These are phyloP conservation scores for Meloidogyne hapla DNA, from an alignment of 1,140 invertebrate genomes.

Conservation along the genomic window DNA sequence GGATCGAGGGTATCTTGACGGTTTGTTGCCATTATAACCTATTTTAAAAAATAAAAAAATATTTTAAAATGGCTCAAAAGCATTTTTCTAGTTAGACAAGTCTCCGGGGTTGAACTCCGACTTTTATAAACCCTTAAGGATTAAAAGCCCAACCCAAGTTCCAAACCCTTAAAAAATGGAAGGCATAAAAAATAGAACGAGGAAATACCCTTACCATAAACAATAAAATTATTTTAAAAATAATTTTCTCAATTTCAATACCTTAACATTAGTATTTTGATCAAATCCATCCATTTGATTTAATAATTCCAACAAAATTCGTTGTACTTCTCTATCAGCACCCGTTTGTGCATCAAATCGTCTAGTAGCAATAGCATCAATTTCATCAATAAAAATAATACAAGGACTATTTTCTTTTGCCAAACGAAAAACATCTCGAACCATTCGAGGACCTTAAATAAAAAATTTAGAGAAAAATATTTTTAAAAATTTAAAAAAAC, in stretches of 20 bases:
- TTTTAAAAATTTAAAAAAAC: constrained; percentile 14
- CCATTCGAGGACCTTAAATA: constrained; percentile 84
- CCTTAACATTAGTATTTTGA: constrained; percentile 98
- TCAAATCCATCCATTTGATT: constrained; percentile 99
- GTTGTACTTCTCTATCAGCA: constrained; percentile 96
- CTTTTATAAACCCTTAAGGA: too few relatives aligned
- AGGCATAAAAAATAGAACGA: too few relatives aligned
- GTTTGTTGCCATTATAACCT: constrained; percentile 99
- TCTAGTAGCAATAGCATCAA: constrained; percentile 58
- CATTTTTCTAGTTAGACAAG: too few relatives aligned
- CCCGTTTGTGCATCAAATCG: constrained; percentile 69
- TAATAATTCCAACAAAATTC: constrained; percentile 91
- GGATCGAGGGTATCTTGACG: constrained; percentile 96
- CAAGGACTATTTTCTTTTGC: constrained; percentile 98
- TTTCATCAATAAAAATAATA: constrained; percentile 74
- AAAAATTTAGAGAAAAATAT: background rate
- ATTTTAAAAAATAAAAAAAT: background rate
- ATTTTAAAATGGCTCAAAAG: too few relatives aligned
- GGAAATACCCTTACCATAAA: too few relatives aligned
- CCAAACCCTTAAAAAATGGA: too few relatives aligned
- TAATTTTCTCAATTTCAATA: too few relatives aligned
- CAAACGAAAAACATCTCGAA: constrained; percentile 94
- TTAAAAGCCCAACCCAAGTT: too few relatives aligned
- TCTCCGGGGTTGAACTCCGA: too few relatives aligned
- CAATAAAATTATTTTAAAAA: too few relatives aligned